These are phyloP conservation scores for Tethya wilhelma DNA, from an alignment of 37 sponge, comb jelly and placozoan genomes.

Conservation along the genomic window DNA sequence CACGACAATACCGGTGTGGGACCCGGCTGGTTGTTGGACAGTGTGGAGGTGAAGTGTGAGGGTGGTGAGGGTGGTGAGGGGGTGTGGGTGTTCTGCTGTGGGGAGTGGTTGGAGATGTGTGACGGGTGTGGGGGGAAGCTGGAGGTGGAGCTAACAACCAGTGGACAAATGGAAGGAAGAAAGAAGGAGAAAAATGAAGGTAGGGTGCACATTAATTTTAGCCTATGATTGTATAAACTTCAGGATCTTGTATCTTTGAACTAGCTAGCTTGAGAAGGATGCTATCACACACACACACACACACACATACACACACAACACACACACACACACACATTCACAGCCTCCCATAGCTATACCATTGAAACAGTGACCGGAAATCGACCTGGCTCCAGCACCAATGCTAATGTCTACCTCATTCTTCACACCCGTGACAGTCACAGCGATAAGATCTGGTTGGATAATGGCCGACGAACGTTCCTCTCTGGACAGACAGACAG, in stretches of 20 bases:
- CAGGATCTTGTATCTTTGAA: background rate
- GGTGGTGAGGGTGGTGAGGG: slow-evolving; percentile 33
- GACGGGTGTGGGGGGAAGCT: slow-evolving; percentile 68
- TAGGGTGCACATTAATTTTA: background rate
- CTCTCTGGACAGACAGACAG: slow-evolving; percentile 65
- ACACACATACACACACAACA: no score
- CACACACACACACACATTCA: no score
- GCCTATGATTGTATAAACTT: background rate
- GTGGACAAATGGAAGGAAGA: background rate
- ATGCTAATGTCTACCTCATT: slow-evolving; percentile 56
- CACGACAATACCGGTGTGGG: slow-evolving; percentile 78
- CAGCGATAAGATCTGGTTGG: slow-evolving; percentile 30
- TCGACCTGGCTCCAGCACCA: slow-evolving; percentile 60
- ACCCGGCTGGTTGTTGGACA: slow-evolving; percentile 76
- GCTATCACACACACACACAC: no score
- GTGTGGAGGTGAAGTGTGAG: slow-evolving; percentile 57
- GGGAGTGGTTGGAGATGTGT: slow-evolving; percentile 77
- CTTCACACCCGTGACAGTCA: slow-evolving; percentile 30
- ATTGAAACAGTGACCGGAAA: slow-evolving; percentile 60
- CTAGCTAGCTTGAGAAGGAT: background rate
- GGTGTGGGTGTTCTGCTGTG: slow-evolving; percentile 64
- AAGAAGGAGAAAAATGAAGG: background rate
- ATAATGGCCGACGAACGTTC: slow-evolving; percentile 56
- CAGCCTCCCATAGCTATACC: background rate
- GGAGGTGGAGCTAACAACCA: slow-evolving; percentile 33